A percentile compares a stretch with the other conserved stretches of the same genome.
Conservation (phyloP, 2,888 invertebrate genomes). For the Gibbula magus region DNA sequence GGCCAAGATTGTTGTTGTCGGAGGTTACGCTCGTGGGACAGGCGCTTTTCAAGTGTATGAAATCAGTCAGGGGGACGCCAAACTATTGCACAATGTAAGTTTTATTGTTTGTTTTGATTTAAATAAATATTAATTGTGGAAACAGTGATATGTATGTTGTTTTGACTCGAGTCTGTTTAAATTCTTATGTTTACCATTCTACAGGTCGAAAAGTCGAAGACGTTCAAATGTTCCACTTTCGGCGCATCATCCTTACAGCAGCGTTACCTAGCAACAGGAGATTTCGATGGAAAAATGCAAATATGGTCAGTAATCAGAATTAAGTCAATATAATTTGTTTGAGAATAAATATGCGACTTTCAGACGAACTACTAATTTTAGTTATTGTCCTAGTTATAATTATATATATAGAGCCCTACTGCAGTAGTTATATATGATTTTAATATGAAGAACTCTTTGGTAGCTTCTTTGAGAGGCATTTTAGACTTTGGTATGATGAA, state of each 20-base stretch:
- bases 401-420: no score
- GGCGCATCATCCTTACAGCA: conserved; percentile 89
- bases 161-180: not conserved
- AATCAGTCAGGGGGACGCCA: conserved; percentile 82
- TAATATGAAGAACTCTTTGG: no score
- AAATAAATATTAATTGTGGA: not conserved
- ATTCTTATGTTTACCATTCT: conserved; percentile 21
- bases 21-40: conserved; percentile 88
- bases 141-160: not conserved
- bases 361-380: no score
- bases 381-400: no score
- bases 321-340: not conserved
- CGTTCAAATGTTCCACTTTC: conserved; percentile 95
- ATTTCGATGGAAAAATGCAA: conserved; percentile 89
- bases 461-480: no score
- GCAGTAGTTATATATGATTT: no score
- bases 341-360: not conserved
- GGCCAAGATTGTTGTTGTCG: conserved; percentile 92
- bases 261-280: conserved; percentile 90
- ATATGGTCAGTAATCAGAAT: conserved; percentile 82
- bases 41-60: conserved; percentile 85
- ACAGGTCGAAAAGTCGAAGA: conserved; percentile 85
- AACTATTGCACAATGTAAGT: conserved; percentile 78
- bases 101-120: not conserved
- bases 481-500: no score